Percentiles rank a stretch among this genome's conserved stretches.
Evolutionary conservation across 2,888 invertebrate species (phyloP).

Genomic region (Drosophila setosimentum): DNA sequence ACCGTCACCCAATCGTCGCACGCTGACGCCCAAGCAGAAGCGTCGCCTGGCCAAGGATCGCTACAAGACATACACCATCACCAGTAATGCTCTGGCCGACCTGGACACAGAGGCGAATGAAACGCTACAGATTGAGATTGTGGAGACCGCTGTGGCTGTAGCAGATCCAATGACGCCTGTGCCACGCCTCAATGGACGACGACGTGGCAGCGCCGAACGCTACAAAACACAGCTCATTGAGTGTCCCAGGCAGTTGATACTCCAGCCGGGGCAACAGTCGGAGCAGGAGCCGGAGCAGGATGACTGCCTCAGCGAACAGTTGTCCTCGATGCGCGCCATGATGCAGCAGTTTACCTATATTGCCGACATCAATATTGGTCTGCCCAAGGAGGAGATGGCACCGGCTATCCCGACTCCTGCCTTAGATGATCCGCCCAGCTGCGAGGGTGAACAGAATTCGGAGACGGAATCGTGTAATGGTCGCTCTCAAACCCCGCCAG

Average conservation of each 20-base stretch:
- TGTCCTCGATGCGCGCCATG: constrained; percentile 81
- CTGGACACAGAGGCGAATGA: constrained; percentile 73
- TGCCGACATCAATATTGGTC: constrained; percentile 83
- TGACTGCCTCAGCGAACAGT: constrained; percentile 67
- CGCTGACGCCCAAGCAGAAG: constrained; percentile 91
- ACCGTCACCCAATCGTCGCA: constrained; percentile 74
- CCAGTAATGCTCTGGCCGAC: constrained; percentile 61
- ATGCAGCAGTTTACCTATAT: constrained; percentile 83
- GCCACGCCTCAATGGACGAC: constrained; percentile 57
- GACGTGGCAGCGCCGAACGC: constrained; percentile 87
- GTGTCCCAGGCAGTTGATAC: constrained; percentile 58
- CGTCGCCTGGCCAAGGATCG: constrained; percentile 91
- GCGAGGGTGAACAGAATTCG: constrained; percentile 87
- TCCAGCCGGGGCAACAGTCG: constrained; percentile 26
- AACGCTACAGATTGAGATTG: constrained; percentile 83
- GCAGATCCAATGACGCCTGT: constrained; percentile 29
- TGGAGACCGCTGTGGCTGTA: constrained; percentile 80
- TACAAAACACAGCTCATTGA: constrained; percentile 90
- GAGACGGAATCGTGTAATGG: constrained; percentile 86
- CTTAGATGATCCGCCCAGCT: constrained; percentile 80
- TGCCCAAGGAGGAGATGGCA: background rate
- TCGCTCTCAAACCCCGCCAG: constrained; percentile 53
- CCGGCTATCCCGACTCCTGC: background rate
- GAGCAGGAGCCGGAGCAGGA: constrained; percentile 21
- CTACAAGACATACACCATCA: constrained; percentile 93